Base-by-base conservation (phyloP, 1,140 invertebrate genomes). In the Listronotus bonariensis region DNA sequence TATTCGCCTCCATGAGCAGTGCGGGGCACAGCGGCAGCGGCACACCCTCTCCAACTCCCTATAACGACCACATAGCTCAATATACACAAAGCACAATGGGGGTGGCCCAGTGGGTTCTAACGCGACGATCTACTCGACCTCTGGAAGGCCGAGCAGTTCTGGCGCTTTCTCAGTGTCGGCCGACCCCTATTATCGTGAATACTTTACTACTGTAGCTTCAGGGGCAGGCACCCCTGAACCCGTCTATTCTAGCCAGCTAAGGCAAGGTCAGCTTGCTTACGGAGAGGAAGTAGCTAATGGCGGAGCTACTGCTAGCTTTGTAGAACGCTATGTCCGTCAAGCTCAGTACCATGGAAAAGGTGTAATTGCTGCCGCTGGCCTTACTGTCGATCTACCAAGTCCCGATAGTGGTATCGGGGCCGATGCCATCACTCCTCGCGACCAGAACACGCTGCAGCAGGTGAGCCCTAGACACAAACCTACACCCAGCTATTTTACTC, bases 351-450 rank as follows among this genome's bases (percentile, higher is more conserved):
- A 84, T 71, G 78, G 77, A 61, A 83, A 78, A 71, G 82, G 82
- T 64, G 80, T 82, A 26, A 82, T 82, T 55, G 79, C 80, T 20
- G 81, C 81, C 31, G 88, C 89, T 71, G 91, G 90, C 5, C 85
- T 95, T 41, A 93, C 91, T 6, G 92, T 96, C 69, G 93, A 96
- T 81, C 84, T 96, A 68, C 93, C 93, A 0, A 95, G 92, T 61
- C 93, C 93, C 1, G 93, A 96, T 79, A 93, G 90, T 70, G 93
- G 93, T 15, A 95, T 96, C 72, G 93, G 93, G 26, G 90, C 92
- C 1, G 92, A 95, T 74, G 90, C 92, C 68, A 92, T 94, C 74
- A 95, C 93, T 32, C 93, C 93, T 41, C 82, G 91, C 77, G 92
- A 91, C 82, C 92, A 89, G 82, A 91, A 86, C 77, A 89, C 88